Percentiles rank a stretch among this genome's conserved stretches.
Conservation (phyloP, 2,113 vertebrate species). For the Sterna hirundo region DNA sequence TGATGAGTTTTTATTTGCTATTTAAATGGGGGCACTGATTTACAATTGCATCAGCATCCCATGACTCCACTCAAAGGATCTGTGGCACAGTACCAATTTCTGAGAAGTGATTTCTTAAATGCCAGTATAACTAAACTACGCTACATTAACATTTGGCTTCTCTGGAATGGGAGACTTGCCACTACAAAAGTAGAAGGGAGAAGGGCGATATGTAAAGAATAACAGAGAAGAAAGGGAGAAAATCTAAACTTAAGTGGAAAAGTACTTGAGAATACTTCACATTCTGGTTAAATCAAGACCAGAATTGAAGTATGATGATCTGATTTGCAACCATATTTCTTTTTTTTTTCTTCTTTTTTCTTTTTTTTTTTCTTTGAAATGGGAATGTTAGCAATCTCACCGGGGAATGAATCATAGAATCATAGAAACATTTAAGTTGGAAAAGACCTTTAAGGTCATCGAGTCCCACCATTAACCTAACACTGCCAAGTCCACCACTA, state of each 20-base stretch:
- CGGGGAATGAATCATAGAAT: neutral
- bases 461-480: neutral
- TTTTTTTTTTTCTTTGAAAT: neutral
- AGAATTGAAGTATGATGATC: neutral
- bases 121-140: neutral
- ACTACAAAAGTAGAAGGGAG: neutral
- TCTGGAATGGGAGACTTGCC: neutral
- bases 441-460: neutral
- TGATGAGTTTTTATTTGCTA: neutral
- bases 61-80: neutral
- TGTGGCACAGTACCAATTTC: neutral
- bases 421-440: neutral
- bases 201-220: neutral
- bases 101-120: neutral
- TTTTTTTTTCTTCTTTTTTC: neutral
- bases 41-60: neutral
- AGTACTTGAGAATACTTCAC: neutral
- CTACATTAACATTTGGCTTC: neutral
- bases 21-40: neutral
- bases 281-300: neutral
- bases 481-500: neutral
- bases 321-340: neutral
- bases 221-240: neutral
- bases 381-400: neutral
- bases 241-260: neutral